Evolutionary conservation across 1,140 invertebrate genomes (phyloP), one percentile per base, ranked within the genome.

Genomic region (Drosophila ambigua): DNA sequence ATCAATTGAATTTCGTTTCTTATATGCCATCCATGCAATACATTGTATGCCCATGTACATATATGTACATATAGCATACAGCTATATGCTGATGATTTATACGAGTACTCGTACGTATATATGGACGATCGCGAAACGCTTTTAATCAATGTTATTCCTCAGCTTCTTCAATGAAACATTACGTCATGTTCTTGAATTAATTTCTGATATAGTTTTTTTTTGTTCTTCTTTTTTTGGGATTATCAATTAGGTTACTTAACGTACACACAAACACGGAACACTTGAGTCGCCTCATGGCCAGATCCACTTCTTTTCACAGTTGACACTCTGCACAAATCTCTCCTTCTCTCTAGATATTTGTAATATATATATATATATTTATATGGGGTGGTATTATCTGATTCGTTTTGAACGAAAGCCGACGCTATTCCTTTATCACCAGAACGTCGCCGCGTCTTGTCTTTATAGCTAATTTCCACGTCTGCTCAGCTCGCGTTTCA

Each of bases 241-340:
- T 82, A 85, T 87, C 78, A 87, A 87, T 69, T 82, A 87, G 74
- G 74, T 88, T 88, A 76, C 65, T 75, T 28, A 74, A 90, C 85
- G 68, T 91, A 91, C 90, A 91, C 64, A 91, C 60, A 72, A 91
- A 78, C 73, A 88, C 83, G 54, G 82, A 81, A 67, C 90, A 91
- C 71, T 88, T 91, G 50, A 90, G 67, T 62, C 79, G 84, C 79
- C 68, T 73, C 90, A 91, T 91, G 64, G 65, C 77, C 69, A 59
- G 51, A 41, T 52, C 63, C 58, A 69, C 67, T 62, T 62, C 54
- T 31, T 54, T 54, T 67, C 54, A 24, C 31, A 49, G 8, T 60
- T 58, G 44, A 43, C 57, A 66, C 62, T 67, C 16, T 5, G 13
- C 26, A 20, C 20, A 51, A 31, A 50, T 31, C 20, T 31, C n/a